Evolutionary conservation across 2,888 invertebrate genomes (phyloP), one percentile per base, ranked within the genome.

Genomic region (Spodoptera littoralis): DNA sequence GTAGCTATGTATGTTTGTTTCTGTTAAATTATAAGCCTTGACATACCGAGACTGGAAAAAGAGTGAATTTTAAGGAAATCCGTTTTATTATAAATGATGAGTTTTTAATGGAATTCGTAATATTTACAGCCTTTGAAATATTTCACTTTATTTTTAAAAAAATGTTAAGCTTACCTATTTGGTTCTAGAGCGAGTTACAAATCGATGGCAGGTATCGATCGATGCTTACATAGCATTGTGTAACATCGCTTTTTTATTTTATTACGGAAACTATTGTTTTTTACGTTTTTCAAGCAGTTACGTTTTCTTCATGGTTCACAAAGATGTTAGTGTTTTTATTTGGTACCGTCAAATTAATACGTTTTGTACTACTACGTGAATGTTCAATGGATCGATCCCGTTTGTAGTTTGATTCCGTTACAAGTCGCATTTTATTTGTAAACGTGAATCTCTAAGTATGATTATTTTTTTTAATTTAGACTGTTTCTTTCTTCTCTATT

Each of bases 291-390:
- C 30, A 50, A 18, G 48, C 56, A 22, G 71, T 64, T 64, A 71
- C 65, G 65, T 67, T 57, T 58, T 56, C 51, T 73, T 73, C 69
- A 76, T 67, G 73, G 73, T 68, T 63, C 49, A 59, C 43, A 22
- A 53, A 56, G 50, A 54, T 8, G 13, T 50, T 63, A 45, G 49
- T 63, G 45, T n/a, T 67, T 71, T 76, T 73, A 63, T 67, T 60
- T 43, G 24, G 12, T 9, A 24, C 18, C 13, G 27, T 8, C 36
- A 57, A 67, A 36, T 36, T 36, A 36, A 63, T 66, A 51, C 61
- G 48, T 78, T 67, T 65, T 56, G 50, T 46, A 60, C 49, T 46
- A 60, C 49, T 43, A 50, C 45, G 45, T 27, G 69, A 50, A 49
- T n/a, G n/a, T n/a, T n/a, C n/a, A n/a, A n/a, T 18, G 43, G 11